Base-by-base conservation (phyloP, 1,140 invertebrate genomes). In the Aradophagus sp. region DNA sequence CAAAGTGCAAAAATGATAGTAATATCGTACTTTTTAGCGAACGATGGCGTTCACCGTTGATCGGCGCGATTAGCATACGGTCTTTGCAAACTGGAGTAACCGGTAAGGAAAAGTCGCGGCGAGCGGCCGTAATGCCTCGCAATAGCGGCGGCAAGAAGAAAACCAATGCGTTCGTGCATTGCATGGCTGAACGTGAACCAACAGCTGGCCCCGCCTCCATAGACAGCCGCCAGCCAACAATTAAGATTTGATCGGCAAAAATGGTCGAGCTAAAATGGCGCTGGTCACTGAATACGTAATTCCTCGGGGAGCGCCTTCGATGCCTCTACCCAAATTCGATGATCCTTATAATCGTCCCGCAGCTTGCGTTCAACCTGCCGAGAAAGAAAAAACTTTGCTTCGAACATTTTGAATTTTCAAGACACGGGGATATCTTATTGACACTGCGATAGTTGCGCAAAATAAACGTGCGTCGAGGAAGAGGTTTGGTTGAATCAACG, bases 191-290 rank as follows among this genome's bases (percentile, higher is more conserved):
- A 79, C 79, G 77, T 75, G 78, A 81, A 79, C 76, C 79, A 82
- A 74, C 77, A 76, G 63, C 70, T 81, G 74, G 74, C 84, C 81
- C 84, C 84, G 84, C 84, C 84, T 78, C 81, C 82, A 80, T 82
- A 85, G 82, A 85, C 84, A 85, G 84, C 84, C 84, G 84, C 82
- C 83, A 86, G 84, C 84, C 81, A 85, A 85, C 84, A 86, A 86
- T 86, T 86, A 85, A 86, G 84, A 86, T 85, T 86, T 86, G 84
- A 86, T 86, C 84, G 84, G 81, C 84, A 86, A 86, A 86, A 86
- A 86, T 86, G 84, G 84, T 86, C 71, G 84, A 85, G 79, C 73
- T 78, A 86, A 86, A 85, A 86, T 86, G 84, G 84, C 84, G 84
- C 77, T 81, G 73, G 77, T 78, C 78, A 82, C 79, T 81, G 81